These are phyloP conservation scores for Oophaga pumilio DNA, from an alignment of 2,113 vertebrate genomes.

Conservation along the genomic window DNA sequence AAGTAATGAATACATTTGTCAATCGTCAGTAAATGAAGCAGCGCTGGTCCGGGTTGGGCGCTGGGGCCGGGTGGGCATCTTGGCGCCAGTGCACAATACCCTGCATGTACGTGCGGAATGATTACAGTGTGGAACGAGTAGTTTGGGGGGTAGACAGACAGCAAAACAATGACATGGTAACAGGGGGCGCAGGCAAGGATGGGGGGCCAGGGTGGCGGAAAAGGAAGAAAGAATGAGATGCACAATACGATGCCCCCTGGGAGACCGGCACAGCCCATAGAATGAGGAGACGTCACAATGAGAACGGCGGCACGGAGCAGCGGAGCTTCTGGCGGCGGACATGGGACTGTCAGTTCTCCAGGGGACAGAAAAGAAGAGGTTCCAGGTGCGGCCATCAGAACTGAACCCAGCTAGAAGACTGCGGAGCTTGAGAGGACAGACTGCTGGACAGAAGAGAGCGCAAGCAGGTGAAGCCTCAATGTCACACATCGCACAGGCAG, in stretches of 20 bases:
- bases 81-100: not conserved
- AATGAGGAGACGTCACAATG: slow-evolving; percentile 47
- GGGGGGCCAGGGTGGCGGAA: too few relatives aligned
- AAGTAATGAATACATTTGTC: not conserved
- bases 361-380: slow-evolving; percentile 12
- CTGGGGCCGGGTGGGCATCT: not conserved
- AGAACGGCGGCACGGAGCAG: slow-evolving; percentile 24
- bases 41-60: not conserved
- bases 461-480: slow-evolving; percentile 17
- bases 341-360: slow-evolving; percentile 7
- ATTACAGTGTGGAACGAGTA: slow-evolving; percentile 5
- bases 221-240: slow-evolving; percentile 32
- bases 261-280: slow-evolving; percentile 13
- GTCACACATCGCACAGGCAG: not conserved
- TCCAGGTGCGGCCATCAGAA: slow-evolving; percentile 73
- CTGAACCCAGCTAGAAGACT: slow-evolving; percentile 88
- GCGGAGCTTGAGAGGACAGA: slow-evolving; percentile 76
- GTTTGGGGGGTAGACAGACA: not conserved
- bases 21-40: not conserved
- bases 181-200: slow-evolving; percentile 10
- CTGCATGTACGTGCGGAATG: slow-evolving; percentile 28
- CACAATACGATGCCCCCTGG: slow-evolving; percentile 19
- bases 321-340: not conserved
- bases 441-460: slow-evolving; percentile 66
- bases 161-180: not conserved